These are phyloP conservation scores for Drosophila maculinotata DNA, from an alignment of 2,888 invertebrate genomes.

Conservation along the genomic window DNA sequence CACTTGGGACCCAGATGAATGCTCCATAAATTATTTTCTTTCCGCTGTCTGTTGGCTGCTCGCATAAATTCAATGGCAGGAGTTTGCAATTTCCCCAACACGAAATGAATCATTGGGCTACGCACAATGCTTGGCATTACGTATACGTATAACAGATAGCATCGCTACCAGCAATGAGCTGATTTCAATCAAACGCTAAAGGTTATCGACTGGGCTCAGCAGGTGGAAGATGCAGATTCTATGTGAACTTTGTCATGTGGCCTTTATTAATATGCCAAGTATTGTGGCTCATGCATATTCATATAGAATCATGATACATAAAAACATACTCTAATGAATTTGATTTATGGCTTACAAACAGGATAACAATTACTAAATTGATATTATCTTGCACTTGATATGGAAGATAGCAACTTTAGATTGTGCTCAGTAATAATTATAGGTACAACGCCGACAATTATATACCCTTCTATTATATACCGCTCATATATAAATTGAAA, in stretches of 20 bases:
- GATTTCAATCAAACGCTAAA: constrained; percentile 31
- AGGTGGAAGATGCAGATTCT: neutral
- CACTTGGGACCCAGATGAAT: constrained; percentile 7
- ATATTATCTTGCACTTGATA: too few relatives aligned
- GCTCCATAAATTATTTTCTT: constrained; percentile 50
- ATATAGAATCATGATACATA: neutral
- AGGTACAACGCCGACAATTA: too few relatives aligned
- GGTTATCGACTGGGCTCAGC: constrained; percentile 22
- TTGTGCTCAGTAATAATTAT: too few relatives aligned
- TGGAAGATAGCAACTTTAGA: too few relatives aligned
- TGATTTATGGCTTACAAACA: neutral
- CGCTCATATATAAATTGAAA: too few relatives aligned
- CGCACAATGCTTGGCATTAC: constrained; percentile 16
- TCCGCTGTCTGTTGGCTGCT: constrained; percentile 15
- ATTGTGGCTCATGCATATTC: constrained; percentile 2
- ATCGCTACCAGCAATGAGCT: constrained; percentile 14
- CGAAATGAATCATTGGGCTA: constrained; percentile 6
- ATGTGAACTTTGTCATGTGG: neutral
- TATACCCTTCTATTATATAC: too few relatives aligned
- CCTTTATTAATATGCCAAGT: constrained; percentile 7
- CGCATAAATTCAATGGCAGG: constrained; percentile 30
- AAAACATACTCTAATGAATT: neutral
- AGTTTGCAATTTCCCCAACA: constrained; percentile 50
- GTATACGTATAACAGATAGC: constrained; percentile 32
- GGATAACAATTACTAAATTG: too few relatives aligned